Percentiles rank a stretch among this genome's conserved stretches.
Conservation (phyloP, 2,888 invertebrate species). For the Chamaedrilus cognettii region DNA sequence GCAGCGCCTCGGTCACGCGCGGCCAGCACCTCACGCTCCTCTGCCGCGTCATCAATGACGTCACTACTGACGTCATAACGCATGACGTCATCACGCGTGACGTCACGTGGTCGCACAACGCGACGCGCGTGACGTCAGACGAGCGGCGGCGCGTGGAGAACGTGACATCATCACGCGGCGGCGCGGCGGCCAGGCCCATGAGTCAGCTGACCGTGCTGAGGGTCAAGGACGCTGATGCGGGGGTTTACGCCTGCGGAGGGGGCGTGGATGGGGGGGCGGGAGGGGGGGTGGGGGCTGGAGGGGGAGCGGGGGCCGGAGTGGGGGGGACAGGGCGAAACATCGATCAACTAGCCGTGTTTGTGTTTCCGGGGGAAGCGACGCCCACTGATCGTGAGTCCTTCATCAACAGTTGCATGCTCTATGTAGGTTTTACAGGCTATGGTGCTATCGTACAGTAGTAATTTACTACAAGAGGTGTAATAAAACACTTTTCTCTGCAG, state of each 20-base stretch:
- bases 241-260: background rate
- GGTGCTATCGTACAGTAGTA: no score
- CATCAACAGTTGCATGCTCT: no score
- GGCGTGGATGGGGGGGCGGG: background rate
- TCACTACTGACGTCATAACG: background rate
- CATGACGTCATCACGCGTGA: no score
- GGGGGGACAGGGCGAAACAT: no score
- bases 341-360: no score
- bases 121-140: background rate
- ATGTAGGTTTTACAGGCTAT: no score
- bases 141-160: background rate
- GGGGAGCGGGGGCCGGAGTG: no score
- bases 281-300: background rate
- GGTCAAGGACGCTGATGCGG: background rate
- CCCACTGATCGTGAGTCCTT: no score
- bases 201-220: background rate
- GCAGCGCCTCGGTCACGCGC: background rate
- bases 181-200: background rate
- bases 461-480: no score
- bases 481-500: no score
- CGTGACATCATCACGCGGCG: conserved; percentile 3
- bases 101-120: conserved; percentile 6
- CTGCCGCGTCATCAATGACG: background rate
- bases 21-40: background rate
- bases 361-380: no score